Evolutionary conservation across 92 coral and sea anemone genomes (phyloP).

Genomic region (Ricordea florida): DNA sequence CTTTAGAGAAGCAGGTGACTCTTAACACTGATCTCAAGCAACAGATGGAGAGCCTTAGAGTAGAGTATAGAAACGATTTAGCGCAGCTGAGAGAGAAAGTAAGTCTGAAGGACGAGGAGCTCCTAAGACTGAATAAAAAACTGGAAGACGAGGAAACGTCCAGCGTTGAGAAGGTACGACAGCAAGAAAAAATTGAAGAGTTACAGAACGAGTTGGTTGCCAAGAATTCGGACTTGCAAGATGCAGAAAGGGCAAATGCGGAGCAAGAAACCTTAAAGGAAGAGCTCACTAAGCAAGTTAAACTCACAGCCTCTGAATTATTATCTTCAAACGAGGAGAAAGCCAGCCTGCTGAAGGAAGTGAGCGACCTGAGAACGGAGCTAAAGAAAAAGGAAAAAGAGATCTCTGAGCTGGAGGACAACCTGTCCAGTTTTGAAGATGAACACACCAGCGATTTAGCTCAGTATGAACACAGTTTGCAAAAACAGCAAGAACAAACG

Average conservation of each 20-base stretch:
- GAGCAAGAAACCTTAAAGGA: neutral
- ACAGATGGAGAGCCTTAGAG: constrained; percentile 55
- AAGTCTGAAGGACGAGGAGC: constrained; percentile 32
- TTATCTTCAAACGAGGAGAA: constrained; percentile 13
- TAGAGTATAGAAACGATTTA: constrained; percentile 27
- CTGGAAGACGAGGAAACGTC: constrained; percentile 36
- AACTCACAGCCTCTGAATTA: neutral
- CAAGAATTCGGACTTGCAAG: neutral
- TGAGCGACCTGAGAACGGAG: constrained; percentile 49
- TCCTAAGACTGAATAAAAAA: constrained; percentile 30
- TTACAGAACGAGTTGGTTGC: neutral
- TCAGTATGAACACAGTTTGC: constrained; percentile 60
- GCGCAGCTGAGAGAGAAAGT: constrained; percentile 22
- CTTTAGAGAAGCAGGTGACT: constrained; percentile 67
- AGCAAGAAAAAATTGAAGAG: too few relatives aligned
- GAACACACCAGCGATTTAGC: constrained; percentile 79
- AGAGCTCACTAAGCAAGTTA: neutral
- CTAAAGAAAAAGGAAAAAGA: constrained; percentile 63
- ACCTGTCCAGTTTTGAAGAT: constrained; percentile 83
- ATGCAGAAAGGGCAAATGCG: neutral
- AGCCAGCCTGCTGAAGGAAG: constrained; percentile 24
- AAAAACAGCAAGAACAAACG: constrained; percentile 77
- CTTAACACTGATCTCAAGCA: constrained; percentile 60
- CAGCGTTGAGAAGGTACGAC: too few relatives aligned
- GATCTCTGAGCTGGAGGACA: constrained; percentile 81